These are phyloP conservation scores for Urocyon cinereoargenteus DNA, from an alignment of 2,797 vertebrate genomes.

Conservation along the genomic window DNA sequence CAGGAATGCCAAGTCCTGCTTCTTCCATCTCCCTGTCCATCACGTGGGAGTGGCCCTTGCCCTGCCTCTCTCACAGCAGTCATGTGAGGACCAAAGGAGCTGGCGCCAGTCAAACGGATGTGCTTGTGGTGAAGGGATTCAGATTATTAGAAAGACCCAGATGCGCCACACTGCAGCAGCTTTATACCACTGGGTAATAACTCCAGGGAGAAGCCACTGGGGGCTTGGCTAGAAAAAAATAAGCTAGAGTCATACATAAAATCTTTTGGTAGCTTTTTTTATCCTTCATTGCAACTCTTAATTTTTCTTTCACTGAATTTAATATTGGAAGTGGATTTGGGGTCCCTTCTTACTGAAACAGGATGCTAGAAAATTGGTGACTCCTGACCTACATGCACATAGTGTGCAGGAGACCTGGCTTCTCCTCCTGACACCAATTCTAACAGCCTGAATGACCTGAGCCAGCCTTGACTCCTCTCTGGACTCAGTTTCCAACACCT, in stretches of 20 bases:
- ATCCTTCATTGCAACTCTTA: not conserved
- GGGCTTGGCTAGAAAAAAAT: not conserved
- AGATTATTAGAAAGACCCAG: not conserved
- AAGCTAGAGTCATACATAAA: too few species aligned
- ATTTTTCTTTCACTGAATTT: not conserved
- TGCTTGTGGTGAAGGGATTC: not conserved
- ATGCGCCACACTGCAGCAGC: not conserved
- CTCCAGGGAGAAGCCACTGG: too few species aligned
- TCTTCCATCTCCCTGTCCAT: too few species aligned
- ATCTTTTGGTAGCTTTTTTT: not conserved
- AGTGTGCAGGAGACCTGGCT: not conserved
- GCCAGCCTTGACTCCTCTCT: not conserved
- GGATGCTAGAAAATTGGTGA: not conserved
- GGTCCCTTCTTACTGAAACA: not conserved
- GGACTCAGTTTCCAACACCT: not conserved
- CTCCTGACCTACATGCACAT: fast-evolving
- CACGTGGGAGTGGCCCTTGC: fast-evolving
- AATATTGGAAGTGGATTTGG: not conserved
- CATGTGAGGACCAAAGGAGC: not conserved
- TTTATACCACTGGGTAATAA: not conserved
- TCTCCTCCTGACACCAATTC: not conserved
- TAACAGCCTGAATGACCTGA: not conserved
- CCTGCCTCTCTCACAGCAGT: fast-evolving
- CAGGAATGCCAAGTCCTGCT: not conserved
- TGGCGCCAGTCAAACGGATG: too few species aligned